These are phyloP conservation scores for Chelonoidis abingdonii DNA, from an alignment of 2,113 vertebrate species.

Conservation along the genomic window DNA sequence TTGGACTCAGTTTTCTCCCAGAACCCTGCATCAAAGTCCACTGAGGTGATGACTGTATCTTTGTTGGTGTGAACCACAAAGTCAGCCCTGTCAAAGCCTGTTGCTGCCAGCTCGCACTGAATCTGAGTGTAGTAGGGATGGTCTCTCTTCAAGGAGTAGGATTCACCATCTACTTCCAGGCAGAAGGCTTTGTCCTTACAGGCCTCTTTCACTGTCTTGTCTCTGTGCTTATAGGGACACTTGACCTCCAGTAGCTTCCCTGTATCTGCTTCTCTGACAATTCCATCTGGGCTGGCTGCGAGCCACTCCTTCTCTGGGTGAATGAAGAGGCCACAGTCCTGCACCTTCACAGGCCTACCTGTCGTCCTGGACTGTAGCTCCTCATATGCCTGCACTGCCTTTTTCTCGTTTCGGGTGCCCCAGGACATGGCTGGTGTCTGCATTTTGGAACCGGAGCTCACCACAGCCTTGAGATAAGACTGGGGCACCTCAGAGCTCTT, in stretches of 20 bases:
- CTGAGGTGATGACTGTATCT: slow-evolving; percentile 78
- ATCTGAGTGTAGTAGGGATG: slow-evolving; percentile 87
- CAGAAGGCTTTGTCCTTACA: slow-evolving; percentile 84
- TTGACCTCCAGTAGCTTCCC: slow-evolving; percentile 86
- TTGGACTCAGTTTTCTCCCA: slow-evolving; percentile 79
- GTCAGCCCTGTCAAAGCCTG: slow-evolving; percentile 73
- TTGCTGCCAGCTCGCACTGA: slow-evolving; percentile 83
- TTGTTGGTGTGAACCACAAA: slow-evolving; percentile 81
- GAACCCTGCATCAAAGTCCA: slow-evolving; percentile 76
- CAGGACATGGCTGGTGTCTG: slow-evolving; percentile 84
- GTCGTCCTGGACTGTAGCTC: slow-evolving; percentile 54
- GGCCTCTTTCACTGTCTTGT: slow-evolving; percentile 76
- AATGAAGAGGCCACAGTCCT: slow-evolving; percentile 83
- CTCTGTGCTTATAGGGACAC: slow-evolving; percentile 86
- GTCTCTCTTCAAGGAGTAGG: slow-evolving; percentile 77
- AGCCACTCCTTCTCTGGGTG: slow-evolving; percentile 80
- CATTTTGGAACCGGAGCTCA: slow-evolving; percentile 31
- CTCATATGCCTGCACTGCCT: slow-evolving; percentile 75
- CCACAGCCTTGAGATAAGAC: slow-evolving; percentile 79
- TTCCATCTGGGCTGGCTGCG: slow-evolving; percentile 85
- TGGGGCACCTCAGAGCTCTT: slow-evolving; percentile 73
- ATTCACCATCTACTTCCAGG: slow-evolving; percentile 67
- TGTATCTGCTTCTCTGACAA: slow-evolving; percentile 74
- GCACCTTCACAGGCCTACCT: slow-evolving; percentile 70
- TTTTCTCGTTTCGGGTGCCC: slow-evolving; percentile 79